Percentiles rank a stretch among this genome's conserved stretches.
These are phyloP conservation scores for Nibea coibor DNA, from an alignment of 2,113 vertebrate genomes.

Conservation along the genomic window DNA sequence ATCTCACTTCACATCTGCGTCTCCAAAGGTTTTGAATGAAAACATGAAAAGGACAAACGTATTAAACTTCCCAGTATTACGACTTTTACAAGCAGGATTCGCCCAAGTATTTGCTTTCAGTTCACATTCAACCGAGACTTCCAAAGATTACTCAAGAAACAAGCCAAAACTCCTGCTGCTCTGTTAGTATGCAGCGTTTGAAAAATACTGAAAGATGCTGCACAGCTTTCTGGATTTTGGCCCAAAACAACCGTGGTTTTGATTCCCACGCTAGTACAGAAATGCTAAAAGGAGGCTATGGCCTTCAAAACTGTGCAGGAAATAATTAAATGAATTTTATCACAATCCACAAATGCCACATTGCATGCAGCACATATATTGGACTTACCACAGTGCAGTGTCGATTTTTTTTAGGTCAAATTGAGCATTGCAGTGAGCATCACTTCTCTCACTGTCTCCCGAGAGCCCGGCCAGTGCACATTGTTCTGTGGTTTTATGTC, in stretches of 20 bases:
- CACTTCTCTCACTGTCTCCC: constrained; percentile 37
- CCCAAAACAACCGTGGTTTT: neutral
- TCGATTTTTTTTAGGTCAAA: constrained; percentile 31
- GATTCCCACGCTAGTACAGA: neutral
- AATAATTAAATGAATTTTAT: neutral
- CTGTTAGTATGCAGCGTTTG: neutral
- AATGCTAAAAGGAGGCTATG: neutral
- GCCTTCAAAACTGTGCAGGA: neutral
- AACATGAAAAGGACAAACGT: neutral
- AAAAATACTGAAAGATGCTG: neutral
- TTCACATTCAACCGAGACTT: neutral
- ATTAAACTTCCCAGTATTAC: neutral
- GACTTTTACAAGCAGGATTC: neutral
- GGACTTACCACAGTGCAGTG: constrained; percentile 17
- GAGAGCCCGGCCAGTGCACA: constrained; percentile 39
- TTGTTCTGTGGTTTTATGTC: constrained; percentile 67
- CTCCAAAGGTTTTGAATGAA: neutral
- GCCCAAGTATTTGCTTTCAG: neutral
- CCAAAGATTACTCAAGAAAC: neutral
- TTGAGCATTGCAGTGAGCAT: constrained; percentile 31
- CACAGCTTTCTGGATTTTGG: neutral
- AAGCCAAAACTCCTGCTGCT: neutral
- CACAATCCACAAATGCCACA: neutral
- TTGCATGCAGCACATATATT: neutral
- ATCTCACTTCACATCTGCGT: neutral